phyloP scores from a whole-genome alignment of 2,888 invertebrate genomes.

The Sthenelais limicola region DNA sequence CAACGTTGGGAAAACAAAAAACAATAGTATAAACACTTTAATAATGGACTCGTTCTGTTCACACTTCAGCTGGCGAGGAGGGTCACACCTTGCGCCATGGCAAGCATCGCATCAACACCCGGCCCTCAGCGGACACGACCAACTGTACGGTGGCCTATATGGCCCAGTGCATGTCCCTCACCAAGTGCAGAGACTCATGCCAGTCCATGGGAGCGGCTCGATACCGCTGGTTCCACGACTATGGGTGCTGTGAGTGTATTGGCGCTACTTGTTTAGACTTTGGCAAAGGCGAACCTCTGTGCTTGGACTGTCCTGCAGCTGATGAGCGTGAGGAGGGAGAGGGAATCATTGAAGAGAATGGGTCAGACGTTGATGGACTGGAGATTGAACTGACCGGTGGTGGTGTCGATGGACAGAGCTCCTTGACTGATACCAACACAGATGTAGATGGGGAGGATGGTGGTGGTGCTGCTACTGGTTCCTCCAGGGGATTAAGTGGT shows the following conservation, averaged over 20 bases:
- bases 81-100: slow-evolving; percentile 42
- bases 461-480: too few relatives aligned
- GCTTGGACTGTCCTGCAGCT: slow-evolving; percentile 41
- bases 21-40: too few relatives aligned
- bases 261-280: slow-evolving; percentile 91
- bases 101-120: slow-evolving; percentile 38
- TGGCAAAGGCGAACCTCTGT: slow-evolving; percentile 75
- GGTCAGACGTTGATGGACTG: slow-evolving; percentile 33
- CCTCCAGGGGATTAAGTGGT: too few relatives aligned
- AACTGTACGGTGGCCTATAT: slow-evolving; percentile 95
- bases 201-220: slow-evolving; percentile 84
- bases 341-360: too few relatives aligned
- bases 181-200: slow-evolving; percentile 88
- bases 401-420: too few relatives aligned
- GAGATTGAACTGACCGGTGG: neutral
- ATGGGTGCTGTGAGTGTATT: slow-evolving; percentile 92
- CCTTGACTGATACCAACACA: too few relatives aligned
- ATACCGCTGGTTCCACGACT: slow-evolving; percentile 92
- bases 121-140: slow-evolving; percentile 62
- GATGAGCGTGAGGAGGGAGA: slow-evolving; percentile 43
- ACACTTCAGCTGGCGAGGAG: slow-evolving; percentile 13
- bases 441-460: too few relatives aligned
- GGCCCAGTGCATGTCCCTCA: slow-evolving; percentile 89
- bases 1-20: too few relatives aligned
- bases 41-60: too few relatives aligned